Evolutionary conservation across 2,888 invertebrate genomes (phyloP), one percentile per base, ranked within the genome.

Genomic region (Drosophila fungiperda): DNA sequence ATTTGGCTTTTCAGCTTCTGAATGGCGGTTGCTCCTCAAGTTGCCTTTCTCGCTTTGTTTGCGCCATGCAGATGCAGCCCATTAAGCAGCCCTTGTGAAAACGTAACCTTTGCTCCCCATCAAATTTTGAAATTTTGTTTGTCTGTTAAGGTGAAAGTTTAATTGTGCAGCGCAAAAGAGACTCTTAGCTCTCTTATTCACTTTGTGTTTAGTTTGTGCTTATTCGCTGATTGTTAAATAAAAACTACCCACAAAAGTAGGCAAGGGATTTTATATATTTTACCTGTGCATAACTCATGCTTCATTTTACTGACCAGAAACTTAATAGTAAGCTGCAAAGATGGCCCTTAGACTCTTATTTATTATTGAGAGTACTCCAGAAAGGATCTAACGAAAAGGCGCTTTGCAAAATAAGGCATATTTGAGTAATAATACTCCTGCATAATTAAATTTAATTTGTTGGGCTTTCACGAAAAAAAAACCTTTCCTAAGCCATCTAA

Each of bases 1-100:
- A 76, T 78, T 78, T 74, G 74, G 78, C 71, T 71, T 74, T 82
- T 80, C 73, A 78, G 74, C 82, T 77, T 78, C 68, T 69, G 65
- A 64, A 48, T 61, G 73, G 57, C 66, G 45, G 45, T 66, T 68
- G 59, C 49, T 67, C 48, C 64, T 73, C 62, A 58, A 65, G 61
- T 61, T 70, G 71, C 49, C 49, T 32, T 59, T 68, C 35, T 49
- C 68, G 53, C 70, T 68, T 85, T 83, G 78, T 75, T 73, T 66
- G 52, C 26, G 55, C 67, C 71, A 68, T 73, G 69, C 76, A 64
- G 61, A 73, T 74, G 66, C 75, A 78, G 72, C 45, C 72, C 79
- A 76, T 76, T 76, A 66, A 78, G 61, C 73, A 50, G 66, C 50
- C 42, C 45, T 49, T 29, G n/a, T 52, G 53, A 20, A 61, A 60